Evolutionary conservation across 2,113 vertebrate species (phyloP).

Genomic region (Paradoxurus hermaphroditus): DNA sequence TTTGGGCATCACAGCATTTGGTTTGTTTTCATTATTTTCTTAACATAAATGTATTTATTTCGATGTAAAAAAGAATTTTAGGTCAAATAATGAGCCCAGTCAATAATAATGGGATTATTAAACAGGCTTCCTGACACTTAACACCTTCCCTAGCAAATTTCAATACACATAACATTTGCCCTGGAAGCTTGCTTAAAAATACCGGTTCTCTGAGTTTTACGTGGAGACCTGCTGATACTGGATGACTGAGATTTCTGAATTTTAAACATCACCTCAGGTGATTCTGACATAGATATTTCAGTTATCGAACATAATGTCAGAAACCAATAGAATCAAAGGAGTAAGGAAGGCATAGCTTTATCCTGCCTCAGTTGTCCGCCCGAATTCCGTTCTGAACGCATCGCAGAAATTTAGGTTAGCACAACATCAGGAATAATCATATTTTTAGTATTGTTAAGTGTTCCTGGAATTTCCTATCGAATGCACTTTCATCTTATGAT

Average conservation of each 20-base stretch:
- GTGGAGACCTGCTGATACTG: no score
- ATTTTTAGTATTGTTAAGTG: background rate
- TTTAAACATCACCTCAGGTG: no score
- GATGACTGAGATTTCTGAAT: accelerated
- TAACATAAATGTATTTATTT: background rate
- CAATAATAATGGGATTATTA: background rate
- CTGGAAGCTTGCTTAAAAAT: background rate
- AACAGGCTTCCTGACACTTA: background rate
- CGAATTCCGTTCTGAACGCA: background rate
- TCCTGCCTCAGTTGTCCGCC: background rate
- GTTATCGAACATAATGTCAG: background rate
- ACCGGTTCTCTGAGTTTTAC: background rate
- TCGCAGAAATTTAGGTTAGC: background rate
- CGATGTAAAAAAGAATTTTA: background rate
- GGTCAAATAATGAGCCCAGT: background rate
- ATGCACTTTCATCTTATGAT: background rate
- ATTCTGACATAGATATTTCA: accelerated
- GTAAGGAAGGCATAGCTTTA: background rate
- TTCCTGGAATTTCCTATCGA: background rate
- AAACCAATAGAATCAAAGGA: background rate
- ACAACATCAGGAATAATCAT: background rate
- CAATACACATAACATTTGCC: no score
- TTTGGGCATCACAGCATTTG: background rate
- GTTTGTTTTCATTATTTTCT: background rate
- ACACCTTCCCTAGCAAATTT: background rate